Evolutionary conservation across 2,888 invertebrate genomes (phyloP).

Genomic region (Drosophila histrio): DNA sequence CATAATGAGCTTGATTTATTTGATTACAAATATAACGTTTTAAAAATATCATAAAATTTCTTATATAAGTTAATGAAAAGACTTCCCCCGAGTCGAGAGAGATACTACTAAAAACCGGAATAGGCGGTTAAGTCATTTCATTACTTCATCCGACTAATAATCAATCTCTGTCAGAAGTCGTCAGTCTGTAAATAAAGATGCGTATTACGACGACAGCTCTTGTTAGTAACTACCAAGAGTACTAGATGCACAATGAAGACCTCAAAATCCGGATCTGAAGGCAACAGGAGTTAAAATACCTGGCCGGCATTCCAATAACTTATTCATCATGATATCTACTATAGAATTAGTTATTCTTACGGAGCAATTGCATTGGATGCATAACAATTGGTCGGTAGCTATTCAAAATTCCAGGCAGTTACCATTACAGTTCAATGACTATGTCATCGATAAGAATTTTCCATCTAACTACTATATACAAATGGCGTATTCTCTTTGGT

Average conservation of each 20-base stretch:
- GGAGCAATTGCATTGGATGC: constrained; percentile 46
- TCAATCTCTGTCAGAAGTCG: constrained; percentile 5
- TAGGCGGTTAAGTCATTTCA: constrained; percentile 8
- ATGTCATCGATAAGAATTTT: constrained; percentile 36
- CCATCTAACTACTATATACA: background rate
- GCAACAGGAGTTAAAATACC: constrained; percentile 25
- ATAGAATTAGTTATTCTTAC: constrained; percentile 23
- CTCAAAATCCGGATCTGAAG: constrained; percentile 44
- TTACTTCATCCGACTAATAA: background rate
- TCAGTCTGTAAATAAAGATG: background rate
- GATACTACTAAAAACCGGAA: constrained; percentile 23
- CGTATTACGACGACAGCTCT: background rate
- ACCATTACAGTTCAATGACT: constrained; percentile 6
- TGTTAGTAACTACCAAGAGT: background rate
- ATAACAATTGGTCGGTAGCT: constrained; percentile 46
- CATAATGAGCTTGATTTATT: background rate
- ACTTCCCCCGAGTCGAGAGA: constrained; percentile 8
- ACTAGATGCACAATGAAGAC: background rate
- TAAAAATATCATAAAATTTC: background rate
- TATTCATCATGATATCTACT: constrained; percentile 45
- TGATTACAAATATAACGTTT: background rate
- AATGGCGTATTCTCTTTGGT: background rate
- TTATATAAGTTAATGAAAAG: background rate
- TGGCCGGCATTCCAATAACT: constrained; percentile 43
- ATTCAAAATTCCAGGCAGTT: constrained; percentile 54